Base-by-base conservation (phyloP, 2,113 vertebrate species). In the Eurystomus gularis region DNA sequence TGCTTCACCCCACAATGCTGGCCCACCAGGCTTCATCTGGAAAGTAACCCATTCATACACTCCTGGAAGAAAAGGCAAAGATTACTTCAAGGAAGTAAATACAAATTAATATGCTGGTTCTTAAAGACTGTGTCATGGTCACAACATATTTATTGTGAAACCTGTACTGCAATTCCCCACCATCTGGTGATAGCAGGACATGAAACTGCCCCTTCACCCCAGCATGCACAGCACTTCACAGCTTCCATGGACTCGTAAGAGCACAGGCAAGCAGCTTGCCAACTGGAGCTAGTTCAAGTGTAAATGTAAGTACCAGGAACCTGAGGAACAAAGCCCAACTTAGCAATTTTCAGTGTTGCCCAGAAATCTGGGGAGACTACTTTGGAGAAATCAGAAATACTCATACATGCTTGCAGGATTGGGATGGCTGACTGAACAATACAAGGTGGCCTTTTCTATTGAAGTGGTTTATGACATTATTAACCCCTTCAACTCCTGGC, bases 11-110 rank as follows among this genome's bases (percentile, higher is more conserved):
- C 99, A 99, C 68, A 99, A 82, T 1, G 98, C 98, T 15, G 99
- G 99, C 28, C 99, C 99, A 4, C 99, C 99, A 10, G 99, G 99
- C 57, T 98, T 98, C 99, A 99, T 99, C 90, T 98, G 98, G 96
- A 99, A 99, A 35, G 98, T 98, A 9, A 96, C 96, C 96, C 99
- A 96, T 95, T 99, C 99, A 21, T 98, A 99, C 13, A 99, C 97
- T 79, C 99, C 99, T 99, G 94, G 48, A 95, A 96, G 13, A 93
- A 82, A 80, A 81, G 17, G 39, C 46, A 70, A 89, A 86, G 80
- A 87, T 7, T 29, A 77, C 10, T 9, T 33, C 8, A 64, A 73
- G 28, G 52, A 87, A 92, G 3, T 31, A 89, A 95, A 72, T 20
- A 73, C 1, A 65, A 82, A 84, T 44, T 40, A 82, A 39, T 17